phyloP scores from a whole-genome alignment of 2,797 vertebrate species.

The Centropyge bicolor region DNA sequence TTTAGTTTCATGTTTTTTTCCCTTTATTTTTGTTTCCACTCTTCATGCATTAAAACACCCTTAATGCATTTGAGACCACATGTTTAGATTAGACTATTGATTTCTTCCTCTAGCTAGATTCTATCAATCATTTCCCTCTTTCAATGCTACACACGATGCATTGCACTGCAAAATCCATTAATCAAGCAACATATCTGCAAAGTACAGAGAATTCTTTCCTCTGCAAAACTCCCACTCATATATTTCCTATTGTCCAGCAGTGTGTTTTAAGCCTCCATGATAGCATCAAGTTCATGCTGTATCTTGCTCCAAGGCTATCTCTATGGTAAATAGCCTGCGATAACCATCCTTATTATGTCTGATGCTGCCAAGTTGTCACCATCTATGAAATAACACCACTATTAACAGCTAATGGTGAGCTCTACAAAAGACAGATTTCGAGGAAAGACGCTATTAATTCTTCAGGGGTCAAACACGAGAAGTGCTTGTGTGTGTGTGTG shows the following conservation, averaged over 20 bases:
- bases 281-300: conserved; percentile 48
- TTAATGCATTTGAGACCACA: conserved; percentile 1
- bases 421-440: conserved; percentile 62
- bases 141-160: neutral
- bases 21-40: conserved; percentile 1
- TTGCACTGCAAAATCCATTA: conserved; percentile 20
- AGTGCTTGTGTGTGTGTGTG: conserved; percentile 10
- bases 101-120: conserved; percentile 5
- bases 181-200: conserved; percentile 38
- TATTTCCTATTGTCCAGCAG: conserved; percentile 36
- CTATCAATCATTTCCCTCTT: conserved; percentile 5
- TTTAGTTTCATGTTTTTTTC: neutral
- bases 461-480: conserved; percentile 57
- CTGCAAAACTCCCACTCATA: conserved; percentile 16
- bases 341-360: conserved; percentile 71
- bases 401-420: conserved; percentile 78
- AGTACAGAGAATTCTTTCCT: neutral
- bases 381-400: conserved; percentile 73
- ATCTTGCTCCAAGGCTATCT: conserved; percentile 51
- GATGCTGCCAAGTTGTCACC: conserved; percentile 75
- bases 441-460: conserved; percentile 61
- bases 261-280: conserved; percentile 44
- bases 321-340: conserved; percentile 64
- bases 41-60: neutral
- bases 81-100: conserved; percentile 26